Evolutionary conservation across 2,888 invertebrate species (phyloP).

Genomic region (Thymelicus acteon): DNA sequence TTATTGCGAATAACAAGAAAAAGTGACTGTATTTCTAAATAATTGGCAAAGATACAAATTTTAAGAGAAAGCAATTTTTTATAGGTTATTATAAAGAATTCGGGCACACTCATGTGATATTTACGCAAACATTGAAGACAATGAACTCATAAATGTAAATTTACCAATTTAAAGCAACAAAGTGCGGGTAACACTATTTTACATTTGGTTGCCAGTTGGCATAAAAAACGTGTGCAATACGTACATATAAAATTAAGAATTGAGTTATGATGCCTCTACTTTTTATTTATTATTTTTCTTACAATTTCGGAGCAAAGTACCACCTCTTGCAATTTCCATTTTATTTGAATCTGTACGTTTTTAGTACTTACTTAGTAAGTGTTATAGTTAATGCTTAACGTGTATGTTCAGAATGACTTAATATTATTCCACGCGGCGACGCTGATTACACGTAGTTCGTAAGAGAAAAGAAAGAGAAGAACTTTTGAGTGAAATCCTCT

Average conservation of each 20-base stretch:
- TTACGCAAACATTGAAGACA: conserved; percentile 27
- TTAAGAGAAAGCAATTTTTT: conserved; percentile 27
- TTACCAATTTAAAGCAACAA: neutral
- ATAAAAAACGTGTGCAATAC: neutral
- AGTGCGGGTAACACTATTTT: neutral
- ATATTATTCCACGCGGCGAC: too few relatives aligned
- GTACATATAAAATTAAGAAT: neutral
- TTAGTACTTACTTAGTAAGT: too few relatives aligned
- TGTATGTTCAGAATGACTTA: too few relatives aligned
- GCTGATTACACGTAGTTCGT: too few relatives aligned
- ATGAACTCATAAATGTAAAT: conserved; percentile 35
- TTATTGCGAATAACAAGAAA: conserved; percentile 3
- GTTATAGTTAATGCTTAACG: too few relatives aligned
- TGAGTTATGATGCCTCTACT: neutral
- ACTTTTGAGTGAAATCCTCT: too few relatives aligned
- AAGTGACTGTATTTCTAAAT: neutral
- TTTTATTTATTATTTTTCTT: too few relatives aligned
- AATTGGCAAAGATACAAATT: conserved; percentile 36
- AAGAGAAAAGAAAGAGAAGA: too few relatives aligned
- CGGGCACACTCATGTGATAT: conserved; percentile 18
- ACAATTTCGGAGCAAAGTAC: too few relatives aligned
- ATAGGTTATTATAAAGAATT: conserved; percentile 27
- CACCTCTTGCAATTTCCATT: too few relatives aligned
- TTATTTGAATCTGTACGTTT: too few relatives aligned
- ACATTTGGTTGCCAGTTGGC: neutral